Base-by-base conservation (phyloP, 2,888 invertebrate genomes). In the Antheraea yamamai region DNA sequence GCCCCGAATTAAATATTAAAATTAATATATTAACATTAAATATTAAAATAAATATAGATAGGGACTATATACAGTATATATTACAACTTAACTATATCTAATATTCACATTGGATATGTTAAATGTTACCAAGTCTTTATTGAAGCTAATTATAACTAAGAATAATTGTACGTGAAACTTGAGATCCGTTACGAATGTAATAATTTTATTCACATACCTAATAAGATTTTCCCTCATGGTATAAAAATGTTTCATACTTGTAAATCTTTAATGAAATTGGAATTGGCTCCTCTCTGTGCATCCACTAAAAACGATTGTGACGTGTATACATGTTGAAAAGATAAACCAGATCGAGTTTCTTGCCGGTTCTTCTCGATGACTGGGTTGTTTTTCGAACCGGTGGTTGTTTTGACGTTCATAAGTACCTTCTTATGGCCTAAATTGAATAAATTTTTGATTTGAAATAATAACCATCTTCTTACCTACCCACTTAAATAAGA, bases 81-180 rank as follows among this genome's bases (percentile, higher is more conserved):
- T 90, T 95, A 95, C 94, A 95, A 84, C 76, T 79, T 76, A 75
- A 83, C 88, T 92, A 92, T 78, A 58, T 79, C 89, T 93, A 92
- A 80, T 94, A 94, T 95, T 93, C 92, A 95, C 94, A 94, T 89
- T 76, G 87, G 94, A 95, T 95, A 95, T 95, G 94, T 91, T 88
- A 91, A 88, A 84, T 89, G 91, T 88, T 91, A 89, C 88, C 85
- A 92, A 93, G 93, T 93, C 92, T 93, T 92, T 91, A 91, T 84
- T 88, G 85, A 90, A 92, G 91, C 89, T 85, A 86, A 84, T 88
- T 89, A 89, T 26, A 86, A 84, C 88, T 91, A 90, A 88, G 87
- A 85, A 90, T 88, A 89, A 87, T 85, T 64, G 18, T 70, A 39
- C 14, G 30, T 73, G 23, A 73, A 61, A 20, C 39, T 70, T 39